These are phyloP conservation scores for Nebria ingens DNA, from an alignment of 1,140 invertebrate genomes.

Conservation along the genomic window DNA sequence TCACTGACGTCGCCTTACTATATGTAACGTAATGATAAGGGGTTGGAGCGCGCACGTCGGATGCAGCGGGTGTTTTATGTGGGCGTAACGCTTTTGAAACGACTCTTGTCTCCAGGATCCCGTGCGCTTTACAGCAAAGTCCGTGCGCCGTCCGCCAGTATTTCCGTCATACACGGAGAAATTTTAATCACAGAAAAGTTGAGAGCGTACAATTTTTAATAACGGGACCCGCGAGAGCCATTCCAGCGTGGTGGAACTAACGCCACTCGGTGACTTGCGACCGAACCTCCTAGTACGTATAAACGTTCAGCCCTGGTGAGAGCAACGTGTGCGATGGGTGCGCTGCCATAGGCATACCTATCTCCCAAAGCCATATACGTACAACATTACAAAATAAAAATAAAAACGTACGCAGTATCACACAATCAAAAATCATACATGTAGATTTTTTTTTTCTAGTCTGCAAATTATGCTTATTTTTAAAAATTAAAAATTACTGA, in stretches of 20 bases:
- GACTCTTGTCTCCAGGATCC: too few relatives aligned
- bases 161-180: constrained; percentile 1
- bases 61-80: background rate
- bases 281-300: background rate
- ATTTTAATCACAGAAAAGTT: constrained; percentile 8
- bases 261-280: background rate
- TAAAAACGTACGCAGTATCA: too few relatives aligned
- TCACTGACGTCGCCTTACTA: too few relatives aligned
- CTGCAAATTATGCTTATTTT: too few relatives aligned
- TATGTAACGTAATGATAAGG: too few relatives aligned
- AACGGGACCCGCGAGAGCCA: background rate
- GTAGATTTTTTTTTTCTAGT: background rate
- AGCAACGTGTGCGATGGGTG: background rate
- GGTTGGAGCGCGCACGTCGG: too few relatives aligned
- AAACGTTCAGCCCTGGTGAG: background rate
- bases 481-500: too few relatives aligned
- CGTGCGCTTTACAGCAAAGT: background rate
- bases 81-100: background rate
- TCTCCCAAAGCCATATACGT: background rate
- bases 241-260: background rate
- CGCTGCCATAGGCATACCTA: background rate
- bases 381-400: background rate
- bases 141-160: background rate
- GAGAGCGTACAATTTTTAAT: constrained; percentile 6
- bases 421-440: background rate